Percentiles rank a stretch among this genome's conserved stretches.
phyloP scores from a whole-genome alignment of 2,797 vertebrate genomes.

The Eremophila alpestris region DNA sequence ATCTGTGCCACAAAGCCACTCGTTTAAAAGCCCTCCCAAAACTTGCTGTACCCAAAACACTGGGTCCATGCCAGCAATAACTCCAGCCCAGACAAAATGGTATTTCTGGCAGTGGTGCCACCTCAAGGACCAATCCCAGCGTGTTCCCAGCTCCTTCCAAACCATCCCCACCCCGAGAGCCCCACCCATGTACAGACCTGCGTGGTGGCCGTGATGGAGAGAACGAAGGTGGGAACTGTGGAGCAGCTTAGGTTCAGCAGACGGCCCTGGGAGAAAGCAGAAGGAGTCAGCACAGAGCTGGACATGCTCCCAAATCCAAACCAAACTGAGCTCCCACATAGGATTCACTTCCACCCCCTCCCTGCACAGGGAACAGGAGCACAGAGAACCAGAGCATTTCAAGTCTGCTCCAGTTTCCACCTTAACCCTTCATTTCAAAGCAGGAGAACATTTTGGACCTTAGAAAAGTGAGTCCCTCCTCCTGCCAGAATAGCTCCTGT shows the following conservation, averaged over 20 bases:
- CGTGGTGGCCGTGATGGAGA: conserved; percentile 98
- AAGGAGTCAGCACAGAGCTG: neutral
- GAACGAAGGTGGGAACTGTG: conserved; percentile 96
- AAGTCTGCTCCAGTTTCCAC: neutral
- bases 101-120: neutral
- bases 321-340: accelerated
- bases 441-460: neutral
- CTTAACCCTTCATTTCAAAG: neutral
- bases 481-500: neutral
- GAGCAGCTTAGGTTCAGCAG: conserved; percentile 98
- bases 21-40: neutral
- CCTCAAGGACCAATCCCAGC: neutral
- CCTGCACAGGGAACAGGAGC: neutral
- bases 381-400: neutral
- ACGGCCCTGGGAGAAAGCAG: conserved; percentile 83
- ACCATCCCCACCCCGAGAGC: neutral
- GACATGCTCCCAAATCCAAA: neutral
- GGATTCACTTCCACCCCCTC: neutral
- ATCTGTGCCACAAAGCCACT: neutral
- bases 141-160: neutral
- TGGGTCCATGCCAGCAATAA: neutral
- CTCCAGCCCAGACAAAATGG: neutral
- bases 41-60: neutral
- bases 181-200: conserved; percentile 78
- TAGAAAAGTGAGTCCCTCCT: neutral